Evolutionary conservation across 2,888 invertebrate genomes (phyloP).

Genomic region (Cantharis lateralis): DNA sequence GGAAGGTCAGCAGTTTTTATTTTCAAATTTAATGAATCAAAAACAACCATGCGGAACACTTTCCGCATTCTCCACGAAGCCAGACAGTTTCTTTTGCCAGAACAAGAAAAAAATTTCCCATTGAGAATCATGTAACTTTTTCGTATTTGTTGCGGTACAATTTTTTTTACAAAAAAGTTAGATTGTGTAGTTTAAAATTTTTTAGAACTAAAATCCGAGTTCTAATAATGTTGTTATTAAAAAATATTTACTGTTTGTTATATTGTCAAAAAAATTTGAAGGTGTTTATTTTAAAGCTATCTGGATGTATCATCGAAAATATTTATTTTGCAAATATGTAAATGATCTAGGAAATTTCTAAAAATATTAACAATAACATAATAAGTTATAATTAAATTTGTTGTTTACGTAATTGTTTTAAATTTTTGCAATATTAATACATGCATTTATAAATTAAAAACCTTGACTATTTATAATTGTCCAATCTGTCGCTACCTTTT

Average conservation of each 20-base stretch:
- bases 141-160: not conserved
- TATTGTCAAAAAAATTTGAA: not conserved
- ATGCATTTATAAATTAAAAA: not conserved
- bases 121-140: too few species aligned
- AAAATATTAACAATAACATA: not conserved
- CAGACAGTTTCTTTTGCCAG: not conserved
- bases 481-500: not conserved
- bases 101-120: not conserved
- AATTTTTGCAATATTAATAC: not conserved
- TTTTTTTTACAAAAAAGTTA: too few species aligned
- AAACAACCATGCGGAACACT: not conserved
- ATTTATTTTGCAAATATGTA: not conserved
- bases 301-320: not conserved
- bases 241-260: not conserved
- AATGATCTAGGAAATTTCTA: not conserved
- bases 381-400: not conserved
- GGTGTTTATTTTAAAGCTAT: not conserved
- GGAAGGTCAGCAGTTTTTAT: not conserved
- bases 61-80: not conserved
- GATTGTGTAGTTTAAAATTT: too few species aligned
- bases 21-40: too few species aligned
- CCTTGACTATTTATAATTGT: not conserved
- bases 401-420: not conserved
- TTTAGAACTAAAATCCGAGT: not conserved
- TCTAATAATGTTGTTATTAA: not conserved